Conservation (phyloP, 1,140 invertebrate genomes). For the Euura saliciscinereae region DNA sequence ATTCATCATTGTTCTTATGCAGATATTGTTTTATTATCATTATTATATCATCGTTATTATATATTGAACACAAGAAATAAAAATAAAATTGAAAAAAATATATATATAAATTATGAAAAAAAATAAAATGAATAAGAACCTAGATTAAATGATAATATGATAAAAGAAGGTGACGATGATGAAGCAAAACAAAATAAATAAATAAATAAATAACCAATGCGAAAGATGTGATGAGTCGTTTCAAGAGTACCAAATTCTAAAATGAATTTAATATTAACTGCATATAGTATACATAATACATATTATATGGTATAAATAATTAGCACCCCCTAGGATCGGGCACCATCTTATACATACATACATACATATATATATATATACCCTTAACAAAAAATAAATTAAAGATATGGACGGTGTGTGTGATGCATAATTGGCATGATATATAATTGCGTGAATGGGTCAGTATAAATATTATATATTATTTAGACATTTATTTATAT, state of each 20-base stretch:
- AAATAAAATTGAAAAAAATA: neutral
- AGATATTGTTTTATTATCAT: neutral
- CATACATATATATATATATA: constrained; percentile 29
- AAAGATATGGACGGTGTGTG: neutral
- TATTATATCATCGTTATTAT: neutral
- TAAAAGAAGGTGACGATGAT: neutral
- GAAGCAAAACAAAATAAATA: neutral
- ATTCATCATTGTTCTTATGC: no score
- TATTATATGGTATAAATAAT: constrained; percentile 23
- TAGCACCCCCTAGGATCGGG: constrained; percentile 43
- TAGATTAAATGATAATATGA: no score
- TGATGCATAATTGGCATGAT: no score
- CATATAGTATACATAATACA: constrained; percentile 46
- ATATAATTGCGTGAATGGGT: no score
- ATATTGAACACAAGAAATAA: neutral
- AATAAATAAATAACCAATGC: constrained; percentile 12
- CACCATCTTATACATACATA: constrained; percentile 45
- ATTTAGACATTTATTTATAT: no score
- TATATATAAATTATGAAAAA: neutral
- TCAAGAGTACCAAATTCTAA: constrained; percentile 59
- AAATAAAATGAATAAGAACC: no score
- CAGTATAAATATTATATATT: no score
- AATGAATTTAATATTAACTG: constrained; percentile 54
- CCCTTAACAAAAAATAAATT: neutral
- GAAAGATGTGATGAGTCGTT: constrained; percentile 35